phyloP scores from a whole-genome alignment of 2,797 vertebrate genomes.

The Smutsia gigantea region DNA sequence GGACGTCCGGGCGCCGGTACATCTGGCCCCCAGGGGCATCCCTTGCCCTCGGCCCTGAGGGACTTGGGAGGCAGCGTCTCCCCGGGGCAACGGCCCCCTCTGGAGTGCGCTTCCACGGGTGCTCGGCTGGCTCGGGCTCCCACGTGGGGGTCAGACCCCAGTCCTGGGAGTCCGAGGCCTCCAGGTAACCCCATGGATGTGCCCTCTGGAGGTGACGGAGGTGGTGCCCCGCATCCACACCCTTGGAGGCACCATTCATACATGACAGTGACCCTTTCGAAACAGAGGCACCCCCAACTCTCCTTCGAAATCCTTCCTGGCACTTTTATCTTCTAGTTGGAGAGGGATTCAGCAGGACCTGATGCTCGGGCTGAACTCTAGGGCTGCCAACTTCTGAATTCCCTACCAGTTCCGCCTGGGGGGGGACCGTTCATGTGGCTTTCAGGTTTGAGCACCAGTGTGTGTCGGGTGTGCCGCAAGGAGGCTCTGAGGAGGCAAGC shows the following conservation, averaged over 20 bases:
- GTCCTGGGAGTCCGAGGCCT: background rate
- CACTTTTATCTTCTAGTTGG: background rate
- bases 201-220: background rate
- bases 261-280: background rate
- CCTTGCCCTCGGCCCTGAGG: background rate
- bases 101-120: fast-evolving
- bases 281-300: background rate
- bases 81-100: background rate
- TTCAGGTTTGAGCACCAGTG: background rate
- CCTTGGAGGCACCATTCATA: background rate
- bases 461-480: background rate
- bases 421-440: background rate
- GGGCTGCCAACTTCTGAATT: background rate
- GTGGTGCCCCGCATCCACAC: fast-evolving
- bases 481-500: background rate
- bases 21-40: background rate
- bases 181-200: background rate
- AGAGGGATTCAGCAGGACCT: background rate
- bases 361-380: background rate
- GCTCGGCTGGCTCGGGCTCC: background rate
- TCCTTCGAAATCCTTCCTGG: background rate
- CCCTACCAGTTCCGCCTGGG: too few species aligned
- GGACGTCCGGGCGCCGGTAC: background rate
- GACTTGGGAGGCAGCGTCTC: background rate
- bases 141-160: background rate